phyloP scores from a whole-genome alignment of 1,140 invertebrate genomes.

The Aethina tumida region DNA sequence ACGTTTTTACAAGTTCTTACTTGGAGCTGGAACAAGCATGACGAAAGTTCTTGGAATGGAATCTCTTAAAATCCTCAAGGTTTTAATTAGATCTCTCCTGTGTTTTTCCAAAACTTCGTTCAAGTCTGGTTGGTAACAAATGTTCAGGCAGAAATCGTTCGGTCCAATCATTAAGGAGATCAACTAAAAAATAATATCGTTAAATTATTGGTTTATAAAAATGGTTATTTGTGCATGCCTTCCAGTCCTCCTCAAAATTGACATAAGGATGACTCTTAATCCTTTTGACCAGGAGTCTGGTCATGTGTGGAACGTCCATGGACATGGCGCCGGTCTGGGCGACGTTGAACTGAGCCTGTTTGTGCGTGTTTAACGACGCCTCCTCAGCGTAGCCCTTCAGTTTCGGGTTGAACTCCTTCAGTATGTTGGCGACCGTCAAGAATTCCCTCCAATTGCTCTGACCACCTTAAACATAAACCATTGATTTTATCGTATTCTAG shows the following conservation, averaged over 20 bases:
- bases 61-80: slow-evolving; percentile 55
- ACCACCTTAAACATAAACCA: slow-evolving; percentile 51
- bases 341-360: slow-evolving; percentile 48
- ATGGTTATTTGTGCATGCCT: too few relatives aligned
- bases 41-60: slow-evolving; percentile 64
- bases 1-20: slow-evolving; percentile 37
- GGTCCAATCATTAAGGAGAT: slow-evolving; percentile 76
- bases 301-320: slow-evolving; percentile 47
- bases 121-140: slow-evolving; percentile 52
- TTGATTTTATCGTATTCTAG: too few relatives aligned
- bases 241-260: slow-evolving; percentile 62
- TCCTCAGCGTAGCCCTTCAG: slow-evolving; percentile 58
- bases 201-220: too few relatives aligned
- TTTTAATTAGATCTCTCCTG: slow-evolving; percentile 48
- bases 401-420: slow-evolving; percentile 60
- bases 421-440: slow-evolving; percentile 60
- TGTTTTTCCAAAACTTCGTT: slow-evolving; percentile 51
- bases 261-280: slow-evolving; percentile 54
- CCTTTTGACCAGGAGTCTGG: slow-evolving; percentile 47
- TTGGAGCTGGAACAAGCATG: slow-evolving; percentile 64
- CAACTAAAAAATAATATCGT: too few relatives aligned
- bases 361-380: slow-evolving; percentile 47
- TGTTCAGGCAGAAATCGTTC: slow-evolving; percentile 73
- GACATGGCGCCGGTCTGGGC: slow-evolving; percentile 61
- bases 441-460: slow-evolving; percentile 56